A percentile compares a stretch with the other conserved stretches of the same genome.
Evolutionary conservation across 2,888 invertebrate species (phyloP).

Genomic region (Drosophila quasianomalipes): DNA sequence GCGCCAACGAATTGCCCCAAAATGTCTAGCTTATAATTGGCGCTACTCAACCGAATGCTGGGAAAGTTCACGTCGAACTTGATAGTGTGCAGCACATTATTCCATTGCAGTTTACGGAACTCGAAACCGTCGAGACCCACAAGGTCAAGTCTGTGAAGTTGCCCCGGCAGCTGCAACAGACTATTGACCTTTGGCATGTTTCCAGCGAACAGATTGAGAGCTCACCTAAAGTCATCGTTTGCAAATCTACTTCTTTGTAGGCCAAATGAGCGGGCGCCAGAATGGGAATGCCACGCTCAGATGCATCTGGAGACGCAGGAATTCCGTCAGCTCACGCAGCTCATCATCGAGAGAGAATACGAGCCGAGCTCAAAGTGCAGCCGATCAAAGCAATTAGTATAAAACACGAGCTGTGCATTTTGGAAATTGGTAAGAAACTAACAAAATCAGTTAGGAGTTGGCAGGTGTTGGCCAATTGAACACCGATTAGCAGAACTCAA

Average conservation of each 20-base stretch:
- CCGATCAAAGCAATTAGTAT: slow-evolving; percentile 43
- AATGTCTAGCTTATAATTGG: slow-evolving; percentile 72
- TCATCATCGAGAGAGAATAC: slow-evolving; percentile 77
- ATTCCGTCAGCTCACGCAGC: slow-evolving; percentile 77
- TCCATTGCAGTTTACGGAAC: slow-evolving; percentile 70
- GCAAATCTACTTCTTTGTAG: slow-evolving; percentile 50
- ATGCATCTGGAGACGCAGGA: slow-evolving; percentile 80
- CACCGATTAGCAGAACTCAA: slow-evolving; percentile 52
- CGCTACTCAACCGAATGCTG: slow-evolving; percentile 57
- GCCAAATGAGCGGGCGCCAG: slow-evolving; percentile 75
- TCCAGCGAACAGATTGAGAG: not conserved
- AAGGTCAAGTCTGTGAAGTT: slow-evolving; percentile 72
- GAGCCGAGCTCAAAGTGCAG: slow-evolving; percentile 46
- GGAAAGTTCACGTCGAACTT: slow-evolving; percentile 79
- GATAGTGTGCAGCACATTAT: slow-evolving; percentile 67
- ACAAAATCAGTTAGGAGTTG: not conserved
- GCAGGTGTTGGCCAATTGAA: slow-evolving; percentile 1
- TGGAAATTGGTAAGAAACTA: slow-evolving; percentile 32
- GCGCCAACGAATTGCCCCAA: slow-evolving; percentile 47
- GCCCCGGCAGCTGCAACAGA: slow-evolving; percentile 54
- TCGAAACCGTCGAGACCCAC: slow-evolving; percentile 79
- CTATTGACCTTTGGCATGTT: not conserved
- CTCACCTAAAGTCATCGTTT: slow-evolving; percentile 62
- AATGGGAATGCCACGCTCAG: slow-evolving; percentile 71
- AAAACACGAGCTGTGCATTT: slow-evolving; percentile 51